phyloP scores from a whole-genome alignment of 1,140 invertebrate genomes.

The Rhynchophorus ferrugineus region DNA sequence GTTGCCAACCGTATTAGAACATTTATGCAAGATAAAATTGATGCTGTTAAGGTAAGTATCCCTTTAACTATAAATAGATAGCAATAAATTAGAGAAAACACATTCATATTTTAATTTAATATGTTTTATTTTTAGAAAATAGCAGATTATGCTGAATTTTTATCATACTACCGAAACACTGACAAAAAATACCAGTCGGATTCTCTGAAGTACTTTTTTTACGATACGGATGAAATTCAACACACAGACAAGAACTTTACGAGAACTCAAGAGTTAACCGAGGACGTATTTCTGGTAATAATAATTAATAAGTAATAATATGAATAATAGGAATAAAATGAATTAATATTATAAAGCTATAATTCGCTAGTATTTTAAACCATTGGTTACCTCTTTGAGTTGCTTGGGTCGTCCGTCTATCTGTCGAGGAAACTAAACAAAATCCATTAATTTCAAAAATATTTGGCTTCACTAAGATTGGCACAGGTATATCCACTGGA shows the following conservation, averaged over 20 bases:
- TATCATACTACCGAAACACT: constrained; percentile 32
- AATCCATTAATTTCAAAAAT: too few relatives aligned
- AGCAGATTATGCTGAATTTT: constrained; percentile 32
- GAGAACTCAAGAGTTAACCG: constrained; percentile 18
- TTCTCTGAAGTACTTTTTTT: constrained; percentile 23
- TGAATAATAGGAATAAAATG: too few relatives aligned
- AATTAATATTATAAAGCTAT: neutral
- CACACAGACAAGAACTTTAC: constrained; percentile 19
- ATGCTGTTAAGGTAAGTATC: constrained; percentile 25
- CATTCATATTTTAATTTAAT: neutral
- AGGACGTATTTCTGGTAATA: constrained; percentile 25
- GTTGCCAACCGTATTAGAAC: constrained; percentile 22
- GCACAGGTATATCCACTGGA: too few relatives aligned
- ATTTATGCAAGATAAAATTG: constrained; percentile 30
- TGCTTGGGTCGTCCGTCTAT: too few relatives aligned
- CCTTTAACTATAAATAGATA: neutral
- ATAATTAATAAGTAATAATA: too few relatives aligned
- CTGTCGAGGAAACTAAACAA: too few relatives aligned
- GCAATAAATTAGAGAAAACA: neutral
- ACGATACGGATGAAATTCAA: constrained; percentile 27
- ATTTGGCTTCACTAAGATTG: too few relatives aligned
- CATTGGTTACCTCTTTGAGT: too few relatives aligned
- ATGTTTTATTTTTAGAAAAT: constrained; percentile 28
- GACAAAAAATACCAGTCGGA: constrained; percentile 15
- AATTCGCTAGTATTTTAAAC: neutral